A percentile compares a stretch with the other conserved stretches of the same genome.
Evolutionary conservation across 1,140 invertebrate genomes (phyloP).

Genomic region (Meloidogyne floridensis): DNA sequence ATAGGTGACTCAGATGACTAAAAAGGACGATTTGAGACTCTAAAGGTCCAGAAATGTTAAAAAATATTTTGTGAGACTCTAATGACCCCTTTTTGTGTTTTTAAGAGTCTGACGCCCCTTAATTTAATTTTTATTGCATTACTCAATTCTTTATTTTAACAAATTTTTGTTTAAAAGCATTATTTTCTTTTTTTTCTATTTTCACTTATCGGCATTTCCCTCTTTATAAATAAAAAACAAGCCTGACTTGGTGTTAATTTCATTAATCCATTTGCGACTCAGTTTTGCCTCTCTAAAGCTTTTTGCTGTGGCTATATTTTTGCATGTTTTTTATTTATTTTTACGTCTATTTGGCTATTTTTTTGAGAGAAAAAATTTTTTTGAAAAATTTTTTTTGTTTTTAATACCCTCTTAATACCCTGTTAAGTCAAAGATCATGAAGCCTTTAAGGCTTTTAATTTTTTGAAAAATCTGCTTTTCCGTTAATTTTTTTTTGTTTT

Average conservation of each 20-base stretch:
- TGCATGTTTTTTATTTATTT: background rate
- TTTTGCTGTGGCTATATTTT: background rate
- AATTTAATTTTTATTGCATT: background rate
- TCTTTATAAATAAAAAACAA: background rate
- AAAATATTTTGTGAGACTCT: background rate
- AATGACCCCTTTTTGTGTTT: background rate
- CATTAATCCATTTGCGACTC: constrained; percentile 6
- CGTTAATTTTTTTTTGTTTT: background rate
- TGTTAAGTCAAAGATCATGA: no score
- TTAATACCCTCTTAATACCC: no score
- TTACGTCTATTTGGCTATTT: background rate
- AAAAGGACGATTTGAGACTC: background rate
- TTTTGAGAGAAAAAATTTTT: background rate
- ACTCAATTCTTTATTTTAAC: background rate
- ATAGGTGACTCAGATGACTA: background rate
- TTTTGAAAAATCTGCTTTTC: no score
- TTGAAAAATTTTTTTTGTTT: background rate
- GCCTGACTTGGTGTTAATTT: constrained; percentile 3
- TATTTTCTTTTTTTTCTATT: background rate
- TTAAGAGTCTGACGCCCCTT: background rate
- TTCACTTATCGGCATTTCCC: background rate
- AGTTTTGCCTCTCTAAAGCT: background rate
- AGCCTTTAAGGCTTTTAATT: no score
- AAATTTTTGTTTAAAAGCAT: constrained; percentile 1
- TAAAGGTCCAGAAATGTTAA: no score